These are phyloP conservation scores for Acanthurus leucopareius DNA, from an alignment of 2,797 vertebrate species.

Conservation along the genomic window DNA sequence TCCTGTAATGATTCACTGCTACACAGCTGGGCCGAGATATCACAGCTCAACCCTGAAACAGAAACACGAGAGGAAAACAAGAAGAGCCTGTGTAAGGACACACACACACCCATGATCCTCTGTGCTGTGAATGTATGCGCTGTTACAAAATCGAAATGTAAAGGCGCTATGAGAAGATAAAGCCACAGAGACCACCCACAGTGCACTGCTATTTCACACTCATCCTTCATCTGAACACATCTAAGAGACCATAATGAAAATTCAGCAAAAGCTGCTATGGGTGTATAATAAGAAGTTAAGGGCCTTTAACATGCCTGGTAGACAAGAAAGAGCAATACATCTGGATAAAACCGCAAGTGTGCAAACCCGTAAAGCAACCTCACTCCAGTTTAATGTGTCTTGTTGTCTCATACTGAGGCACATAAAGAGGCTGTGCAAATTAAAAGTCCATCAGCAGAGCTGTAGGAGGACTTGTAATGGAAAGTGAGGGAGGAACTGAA, in stretches of 20 bases:
- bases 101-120: conserved; percentile 32
- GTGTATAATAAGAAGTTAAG: conserved; percentile 40
- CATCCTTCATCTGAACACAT: conserved; percentile 35
- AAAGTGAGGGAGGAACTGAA: conserved; percentile 62
- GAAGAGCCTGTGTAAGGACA: conserved; percentile 15
- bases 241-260: conserved; percentile 50
- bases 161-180: conserved; percentile 44
- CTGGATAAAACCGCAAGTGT: conserved; percentile 46
- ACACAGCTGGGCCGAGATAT: conserved; percentile 52
- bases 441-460: conserved; percentile 70
- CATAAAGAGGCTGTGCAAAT: conserved; percentile 64
- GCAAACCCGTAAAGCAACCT: conserved; percentile 51
- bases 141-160: conserved; percentile 46
- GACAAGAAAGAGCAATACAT: conserved; percentile 42
- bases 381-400: conserved; percentile 53
- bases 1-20: conserved; percentile 9
- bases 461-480: conserved; percentile 62
- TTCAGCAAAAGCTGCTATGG: conserved; percentile 22
- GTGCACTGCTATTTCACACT: conserved; percentile 38
- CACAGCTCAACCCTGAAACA: conserved; percentile 40
- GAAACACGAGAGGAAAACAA: conserved; percentile 29
- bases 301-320: conserved; percentile 44
- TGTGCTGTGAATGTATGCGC: conserved; percentile 40
- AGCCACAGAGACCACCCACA: conserved; percentile 57
- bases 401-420: conserved; percentile 51